A percentile compares a stretch with the other conserved stretches of the same genome.
Conservation (phyloP, 2,113 vertebrate species). For the Narcine bancroftii region DNA sequence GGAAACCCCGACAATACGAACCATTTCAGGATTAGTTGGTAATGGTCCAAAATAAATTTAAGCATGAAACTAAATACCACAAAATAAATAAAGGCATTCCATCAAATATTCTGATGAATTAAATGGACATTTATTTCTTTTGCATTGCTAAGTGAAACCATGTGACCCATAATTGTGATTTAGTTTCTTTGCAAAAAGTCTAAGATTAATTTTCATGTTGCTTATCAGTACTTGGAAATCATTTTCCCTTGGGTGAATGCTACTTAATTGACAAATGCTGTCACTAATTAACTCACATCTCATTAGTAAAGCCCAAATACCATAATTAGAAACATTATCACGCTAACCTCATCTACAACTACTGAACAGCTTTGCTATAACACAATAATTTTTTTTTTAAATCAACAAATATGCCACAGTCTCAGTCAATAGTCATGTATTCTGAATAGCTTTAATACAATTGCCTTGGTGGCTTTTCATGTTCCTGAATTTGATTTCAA, state of each 20-base stretch:
- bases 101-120: neutral
- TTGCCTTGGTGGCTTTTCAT: neutral
- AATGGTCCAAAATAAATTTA: neutral
- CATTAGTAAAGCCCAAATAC: constrained; percentile 34
- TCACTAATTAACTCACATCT: constrained; percentile 33
- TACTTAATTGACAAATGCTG: constrained; percentile 21
- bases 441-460: neutral
- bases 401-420: neutral
- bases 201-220: constrained; percentile 11
- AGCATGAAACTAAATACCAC: neutral
- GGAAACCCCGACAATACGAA: neutral
- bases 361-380: neutral
- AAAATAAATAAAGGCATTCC: neutral
- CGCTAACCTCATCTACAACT: constrained; percentile 22
- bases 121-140: neutral
- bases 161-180: constrained; percentile 11
- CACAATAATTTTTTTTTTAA: no score
- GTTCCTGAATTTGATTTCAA: neutral
- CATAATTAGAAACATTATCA: constrained; percentile 36
- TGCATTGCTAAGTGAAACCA: neutral
- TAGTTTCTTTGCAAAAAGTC: constrained; percentile 27
- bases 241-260: constrained; percentile 1
- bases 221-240: constrained; percentile 2
- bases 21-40: neutral
- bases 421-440: neutral